phyloP scores from a whole-genome alignment of 2,888 invertebrate species.

The Erebia ligea region DNA sequence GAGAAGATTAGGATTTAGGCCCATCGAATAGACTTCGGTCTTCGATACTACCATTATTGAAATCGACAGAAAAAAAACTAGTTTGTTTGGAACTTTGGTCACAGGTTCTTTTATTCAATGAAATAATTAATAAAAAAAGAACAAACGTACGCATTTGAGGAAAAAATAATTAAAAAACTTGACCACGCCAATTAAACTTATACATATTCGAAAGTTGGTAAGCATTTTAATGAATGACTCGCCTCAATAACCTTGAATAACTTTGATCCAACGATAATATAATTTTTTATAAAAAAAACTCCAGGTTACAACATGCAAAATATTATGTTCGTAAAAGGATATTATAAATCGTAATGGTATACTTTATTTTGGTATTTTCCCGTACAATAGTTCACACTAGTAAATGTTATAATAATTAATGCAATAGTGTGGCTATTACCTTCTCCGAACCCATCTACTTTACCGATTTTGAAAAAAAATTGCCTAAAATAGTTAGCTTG shows the following conservation, averaged over 20 bases:
- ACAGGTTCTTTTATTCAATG: neutral
- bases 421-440: too few species aligned
- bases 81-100: neutral
- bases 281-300: neutral
- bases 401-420: too few species aligned
- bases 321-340: neutral
- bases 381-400: too few species aligned
- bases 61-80: neutral
- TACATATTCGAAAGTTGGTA: constrained; percentile 10
- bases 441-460: too few species aligned
- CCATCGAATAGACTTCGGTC: neutral
- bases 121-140: neutral
- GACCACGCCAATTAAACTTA: constrained; percentile 3
- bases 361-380: too few species aligned
- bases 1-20: neutral
- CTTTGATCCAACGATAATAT: neutral
- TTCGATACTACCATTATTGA: neutral
- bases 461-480: too few species aligned
- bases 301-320: neutral
- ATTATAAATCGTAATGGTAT: too few species aligned
- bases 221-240: constrained; percentile 4
- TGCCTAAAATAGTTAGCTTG: too few species aligned
- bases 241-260: neutral
- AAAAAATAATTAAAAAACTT: neutral
- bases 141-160: neutral